These are phyloP conservation scores for Lucinisca nassula DNA, from an alignment of 2,888 invertebrate genomes.

Conservation along the genomic window DNA sequence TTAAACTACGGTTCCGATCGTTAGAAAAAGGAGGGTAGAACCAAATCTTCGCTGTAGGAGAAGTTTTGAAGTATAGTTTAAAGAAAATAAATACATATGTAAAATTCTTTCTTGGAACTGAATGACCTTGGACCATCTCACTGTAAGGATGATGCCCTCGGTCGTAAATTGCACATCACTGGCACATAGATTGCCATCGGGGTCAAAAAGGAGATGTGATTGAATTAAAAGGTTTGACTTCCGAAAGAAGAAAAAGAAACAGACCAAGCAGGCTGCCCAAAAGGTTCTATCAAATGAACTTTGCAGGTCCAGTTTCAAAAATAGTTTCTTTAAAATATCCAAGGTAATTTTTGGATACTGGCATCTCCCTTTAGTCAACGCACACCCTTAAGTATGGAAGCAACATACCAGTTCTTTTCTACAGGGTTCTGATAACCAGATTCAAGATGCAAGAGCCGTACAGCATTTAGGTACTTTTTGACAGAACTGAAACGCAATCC, in stretches of 20 bases:
- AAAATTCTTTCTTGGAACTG: too few relatives aligned
- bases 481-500: background rate
- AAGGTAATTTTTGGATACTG: background rate
- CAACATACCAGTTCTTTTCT: background rate
- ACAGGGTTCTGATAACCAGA: background rate
- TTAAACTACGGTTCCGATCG: too few relatives aligned
- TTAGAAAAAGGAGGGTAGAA: too few relatives aligned
- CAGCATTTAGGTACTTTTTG: background rate
- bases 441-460: background rate
- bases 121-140: background rate
- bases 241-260: background rate
- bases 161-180: background rate
- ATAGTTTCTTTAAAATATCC: background rate
- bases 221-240: background rate
- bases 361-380: background rate
- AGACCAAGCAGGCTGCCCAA: background rate
- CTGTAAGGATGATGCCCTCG: background rate
- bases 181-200: background rate
- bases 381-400: background rate
- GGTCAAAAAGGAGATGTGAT: background rate
- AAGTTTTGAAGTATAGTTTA: too few relatives aligned
- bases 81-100: too few relatives aligned
- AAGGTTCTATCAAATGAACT: background rate
- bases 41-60: too few relatives aligned
- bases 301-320: background rate